Evolutionary conservation across 2,113 vertebrate species (phyloP).

Genomic region (Mus musculus): DNA sequence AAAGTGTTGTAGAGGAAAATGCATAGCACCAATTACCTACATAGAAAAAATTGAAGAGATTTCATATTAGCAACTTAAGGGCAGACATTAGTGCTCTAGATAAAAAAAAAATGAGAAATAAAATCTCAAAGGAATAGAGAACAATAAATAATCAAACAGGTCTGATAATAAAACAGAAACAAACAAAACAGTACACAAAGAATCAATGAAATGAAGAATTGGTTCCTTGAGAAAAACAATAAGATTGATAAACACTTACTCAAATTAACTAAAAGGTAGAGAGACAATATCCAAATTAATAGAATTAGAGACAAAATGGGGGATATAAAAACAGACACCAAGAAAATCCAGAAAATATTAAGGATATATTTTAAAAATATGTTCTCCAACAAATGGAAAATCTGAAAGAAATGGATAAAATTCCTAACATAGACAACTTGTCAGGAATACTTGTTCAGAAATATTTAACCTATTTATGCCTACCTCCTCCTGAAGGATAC

Average conservation of each 20-base stretch:
- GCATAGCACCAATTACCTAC: background rate
- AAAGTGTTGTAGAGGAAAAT: background rate
- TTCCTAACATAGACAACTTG: background rate
- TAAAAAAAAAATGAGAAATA: background rate
- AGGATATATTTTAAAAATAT: background rate
- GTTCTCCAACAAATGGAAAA: background rate
- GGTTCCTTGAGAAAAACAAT: background rate
- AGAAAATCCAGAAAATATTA: background rate
- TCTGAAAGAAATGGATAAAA: background rate
- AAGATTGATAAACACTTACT: no score
- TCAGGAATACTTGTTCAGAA: conserved; percentile 77
- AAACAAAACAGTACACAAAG: background rate
- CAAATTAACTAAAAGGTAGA: no score
- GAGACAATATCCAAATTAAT: no score
- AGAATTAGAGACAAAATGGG: no score
- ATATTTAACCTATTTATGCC: conserved; percentile 85
- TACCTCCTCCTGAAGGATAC: conserved; percentile 88
- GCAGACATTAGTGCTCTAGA: background rate
- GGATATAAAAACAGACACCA: no score
- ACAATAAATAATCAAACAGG: background rate
- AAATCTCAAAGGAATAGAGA: background rate
- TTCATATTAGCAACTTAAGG: background rate
- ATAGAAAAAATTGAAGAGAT: background rate
- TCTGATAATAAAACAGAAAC: background rate
- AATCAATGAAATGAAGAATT: background rate